Percentiles rank a stretch among this genome's conserved stretches.
These are phyloP conservation scores for Sphyrna mokarran DNA, from an alignment of 2,113 vertebrate genomes.

Conservation along the genomic window DNA sequence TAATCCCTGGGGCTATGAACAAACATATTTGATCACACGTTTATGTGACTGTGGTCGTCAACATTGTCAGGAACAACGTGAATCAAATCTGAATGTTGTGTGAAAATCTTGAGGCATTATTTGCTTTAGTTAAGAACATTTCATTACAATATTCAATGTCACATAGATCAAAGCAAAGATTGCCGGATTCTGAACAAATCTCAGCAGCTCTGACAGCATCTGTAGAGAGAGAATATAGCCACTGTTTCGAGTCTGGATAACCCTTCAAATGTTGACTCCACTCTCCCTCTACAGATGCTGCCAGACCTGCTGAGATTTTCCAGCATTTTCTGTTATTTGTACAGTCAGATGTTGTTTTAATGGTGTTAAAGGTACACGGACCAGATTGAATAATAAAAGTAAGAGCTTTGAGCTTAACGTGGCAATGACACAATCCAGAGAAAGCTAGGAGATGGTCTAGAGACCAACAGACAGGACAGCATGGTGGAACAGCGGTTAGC, in stretches of 20 bases:
- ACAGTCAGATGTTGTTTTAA: background rate
- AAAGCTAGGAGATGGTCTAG: background rate
- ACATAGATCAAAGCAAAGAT: background rate
- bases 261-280: no score
- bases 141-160: background rate
- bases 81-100: background rate
- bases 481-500: no score
- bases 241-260: no score
- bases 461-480: background rate
- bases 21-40: background rate
- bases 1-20: background rate
- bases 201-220: no score
- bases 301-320: no score
- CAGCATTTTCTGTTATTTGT: no score
- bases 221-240: no score
- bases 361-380: background rate
- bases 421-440: background rate
- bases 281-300: no score
- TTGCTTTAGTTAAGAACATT: background rate
- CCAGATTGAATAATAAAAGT: background rate
- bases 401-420: background rate
- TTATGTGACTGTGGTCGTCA: background rate
- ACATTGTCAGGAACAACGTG: background rate
- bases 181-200: no score
- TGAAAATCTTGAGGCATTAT: background rate